Evolutionary conservation across 1,140 invertebrate genomes (phyloP).

Genomic region (Carposina sasakii): DNA sequence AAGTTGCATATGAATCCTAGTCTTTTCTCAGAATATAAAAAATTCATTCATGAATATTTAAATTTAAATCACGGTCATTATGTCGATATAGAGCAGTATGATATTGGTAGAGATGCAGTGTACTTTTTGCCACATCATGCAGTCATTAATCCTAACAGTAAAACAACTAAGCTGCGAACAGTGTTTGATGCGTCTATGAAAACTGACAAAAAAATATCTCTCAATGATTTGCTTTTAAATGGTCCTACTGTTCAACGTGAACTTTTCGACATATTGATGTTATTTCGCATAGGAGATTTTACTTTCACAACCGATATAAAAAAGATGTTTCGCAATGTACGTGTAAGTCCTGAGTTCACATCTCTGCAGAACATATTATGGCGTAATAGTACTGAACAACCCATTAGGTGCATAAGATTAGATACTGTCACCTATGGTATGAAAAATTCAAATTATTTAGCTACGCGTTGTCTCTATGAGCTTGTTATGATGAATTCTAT

Average conservation of each 20-base stretch:
- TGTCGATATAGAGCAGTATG: constrained; percentile 15
- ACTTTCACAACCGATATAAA: constrained; percentile 34
- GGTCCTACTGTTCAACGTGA: constrained; percentile 38
- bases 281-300: constrained; percentile 1
- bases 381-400: neutral
- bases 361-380: constrained; percentile 12
- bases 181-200: constrained; percentile 36
- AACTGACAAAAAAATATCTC: constrained; percentile 5
- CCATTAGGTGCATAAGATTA: constrained; percentile 3
- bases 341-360: constrained; percentile 18
- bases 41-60: constrained; percentile 29
- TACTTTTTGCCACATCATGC: constrained; percentile 33
- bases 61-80: constrained; percentile 19
- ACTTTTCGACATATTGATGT: constrained; percentile 5
- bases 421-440: constrained; percentile 25
- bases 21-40: constrained; percentile 10
- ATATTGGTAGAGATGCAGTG: neutral
- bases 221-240: constrained; percentile 25
- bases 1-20: constrained; percentile 1
- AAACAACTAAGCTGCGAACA: constrained; percentile 26
- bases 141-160: constrained; percentile 20
- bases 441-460: constrained; percentile 27
- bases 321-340: constrained; percentile 58
- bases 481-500: no score
- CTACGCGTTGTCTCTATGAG: constrained; percentile 32